phyloP scores from a whole-genome alignment of 2,888 invertebrate genomes.

The Melangyna quadrimaculata region DNA sequence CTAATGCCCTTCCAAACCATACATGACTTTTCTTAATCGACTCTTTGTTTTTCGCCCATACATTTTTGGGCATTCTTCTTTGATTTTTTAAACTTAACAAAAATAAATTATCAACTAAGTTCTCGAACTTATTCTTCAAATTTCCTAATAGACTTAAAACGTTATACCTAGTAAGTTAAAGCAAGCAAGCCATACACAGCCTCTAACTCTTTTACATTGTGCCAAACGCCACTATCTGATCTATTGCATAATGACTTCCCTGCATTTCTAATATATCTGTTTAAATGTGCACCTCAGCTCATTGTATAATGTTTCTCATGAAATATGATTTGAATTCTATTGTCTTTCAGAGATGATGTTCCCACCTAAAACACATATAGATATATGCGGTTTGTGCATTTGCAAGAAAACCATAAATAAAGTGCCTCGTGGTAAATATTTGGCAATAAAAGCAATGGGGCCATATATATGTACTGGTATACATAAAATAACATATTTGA shows the following conservation, averaged over 20 bases:
- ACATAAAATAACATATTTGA: neutral
- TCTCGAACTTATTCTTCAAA: too few species aligned
- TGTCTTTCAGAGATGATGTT: slow-evolving; percentile 38
- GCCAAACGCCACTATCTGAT: neutral
- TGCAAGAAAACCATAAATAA: slow-evolving; percentile 18
- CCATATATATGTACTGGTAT: neutral
- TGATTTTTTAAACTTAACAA: too few species aligned
- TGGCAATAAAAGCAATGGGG: slow-evolving; percentile 39
- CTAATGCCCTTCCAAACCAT: too few species aligned
- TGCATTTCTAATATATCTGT: neutral
- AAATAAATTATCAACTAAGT: too few species aligned
- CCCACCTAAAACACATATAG: slow-evolving; percentile 22
- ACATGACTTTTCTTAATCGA: too few species aligned
- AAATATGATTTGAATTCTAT: slow-evolving; percentile 47
- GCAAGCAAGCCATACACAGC: neutral
- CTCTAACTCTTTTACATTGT: neutral
- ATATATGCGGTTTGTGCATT: slow-evolving; percentile 9
- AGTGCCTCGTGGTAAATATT: slow-evolving; percentile 1
- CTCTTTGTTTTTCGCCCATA: too few species aligned
- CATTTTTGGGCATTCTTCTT: too few species aligned
- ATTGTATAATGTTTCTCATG: neutral
- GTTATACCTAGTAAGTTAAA: too few species aligned
- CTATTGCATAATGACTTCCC: neutral
- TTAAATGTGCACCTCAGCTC: neutral
- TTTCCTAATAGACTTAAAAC: too few species aligned